Percentiles rank a stretch among this genome's conserved stretches.
Conservation (phyloP, 2,797 vertebrate genomes). For the Salarias fasciatus region DNA sequence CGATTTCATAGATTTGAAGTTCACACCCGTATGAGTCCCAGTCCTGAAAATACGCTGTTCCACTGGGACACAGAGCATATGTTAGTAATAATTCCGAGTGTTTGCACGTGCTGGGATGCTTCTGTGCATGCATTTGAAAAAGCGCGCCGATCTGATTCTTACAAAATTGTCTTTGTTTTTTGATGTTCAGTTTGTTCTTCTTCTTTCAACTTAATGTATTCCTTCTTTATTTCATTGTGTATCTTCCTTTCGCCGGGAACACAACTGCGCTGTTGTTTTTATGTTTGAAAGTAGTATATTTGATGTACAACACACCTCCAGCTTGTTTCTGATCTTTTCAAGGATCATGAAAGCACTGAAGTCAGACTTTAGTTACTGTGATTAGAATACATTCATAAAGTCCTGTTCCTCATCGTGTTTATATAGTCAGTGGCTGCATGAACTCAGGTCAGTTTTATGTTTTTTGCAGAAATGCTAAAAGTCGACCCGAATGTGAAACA, state of each 20-base stretch:
- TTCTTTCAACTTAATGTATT: too few relatives aligned
- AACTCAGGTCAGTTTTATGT: slow-evolving; percentile 25
- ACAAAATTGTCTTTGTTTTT: too few relatives aligned
- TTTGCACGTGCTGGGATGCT: not conserved
- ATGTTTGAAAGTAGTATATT: too few relatives aligned
- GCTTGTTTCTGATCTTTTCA: not conserved
- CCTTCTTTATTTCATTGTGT: too few relatives aligned
- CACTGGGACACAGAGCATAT: slow-evolving; percentile 10
- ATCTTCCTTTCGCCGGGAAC: too few relatives aligned
- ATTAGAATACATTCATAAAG: not conserved
- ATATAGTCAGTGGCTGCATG: not conserved
- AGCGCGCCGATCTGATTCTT: not conserved
- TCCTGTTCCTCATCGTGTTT: slow-evolving; percentile 5
- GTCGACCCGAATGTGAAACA: slow-evolving; percentile 2
- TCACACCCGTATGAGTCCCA: slow-evolving; percentile 36
- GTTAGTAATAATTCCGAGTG: not conserved
- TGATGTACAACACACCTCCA: too few relatives aligned
- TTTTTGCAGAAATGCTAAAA: not conserved
- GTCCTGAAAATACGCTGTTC: slow-evolving; percentile 43
- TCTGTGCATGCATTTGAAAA: slow-evolving; percentile 3
- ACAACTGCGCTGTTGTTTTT: too few relatives aligned
- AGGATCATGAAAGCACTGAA: not conserved
- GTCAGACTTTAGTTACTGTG: not conserved
- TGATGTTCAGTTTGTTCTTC: too few relatives aligned
- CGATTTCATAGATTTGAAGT: slow-evolving; percentile 50